Percentiles rank a stretch among this genome's conserved stretches.
These are phyloP conservation scores for Thaumetopoea pityocampa DNA, from an alignment of 1,140 invertebrate genomes.

Conservation along the genomic window DNA sequence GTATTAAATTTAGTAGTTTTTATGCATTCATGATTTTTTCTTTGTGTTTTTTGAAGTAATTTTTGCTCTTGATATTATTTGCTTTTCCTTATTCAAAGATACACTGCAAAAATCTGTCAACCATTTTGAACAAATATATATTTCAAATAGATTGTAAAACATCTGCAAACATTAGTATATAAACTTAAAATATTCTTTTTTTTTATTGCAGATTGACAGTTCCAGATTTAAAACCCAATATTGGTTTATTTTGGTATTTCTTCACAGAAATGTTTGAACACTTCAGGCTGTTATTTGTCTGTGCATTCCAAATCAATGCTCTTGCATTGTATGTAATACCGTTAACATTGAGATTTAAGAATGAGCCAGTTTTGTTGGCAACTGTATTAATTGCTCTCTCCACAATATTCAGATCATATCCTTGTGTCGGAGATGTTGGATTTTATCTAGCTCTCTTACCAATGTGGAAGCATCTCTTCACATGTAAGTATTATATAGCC, in stretches of 20 bases:
- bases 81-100: no score
- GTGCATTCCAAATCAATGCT: slow-evolving; percentile 97
- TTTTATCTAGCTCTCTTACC: slow-evolving; percentile 94
- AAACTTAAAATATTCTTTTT: slow-evolving; percentile 24
- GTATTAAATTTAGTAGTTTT: no score
- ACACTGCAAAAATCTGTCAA: no score
- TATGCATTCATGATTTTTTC: no score
- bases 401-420: slow-evolving; percentile 97
- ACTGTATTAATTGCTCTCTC: slow-evolving; percentile 90
- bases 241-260: slow-evolving; percentile 99
- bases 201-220: slow-evolving; percentile 83
- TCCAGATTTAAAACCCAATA: slow-evolving; percentile 96
- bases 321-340: slow-evolving; percentile 93
- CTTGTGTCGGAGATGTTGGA: slow-evolving; percentile 95
- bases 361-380: slow-evolving; percentile 91
- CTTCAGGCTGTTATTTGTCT: slow-evolving; percentile 95
- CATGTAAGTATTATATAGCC: slow-evolving; percentile 81
- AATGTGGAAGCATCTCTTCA: slow-evolving; percentile 92
- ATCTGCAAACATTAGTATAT: no score
- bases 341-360: slow-evolving; percentile 88
- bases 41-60: no score
- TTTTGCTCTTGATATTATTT: no score
- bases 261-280: slow-evolving; percentile 99
- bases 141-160: background rate
- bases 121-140: no score